Evolutionary conservation across 2,888 invertebrate genomes (phyloP).

Genomic region (Terebella lapidaria): DNA sequence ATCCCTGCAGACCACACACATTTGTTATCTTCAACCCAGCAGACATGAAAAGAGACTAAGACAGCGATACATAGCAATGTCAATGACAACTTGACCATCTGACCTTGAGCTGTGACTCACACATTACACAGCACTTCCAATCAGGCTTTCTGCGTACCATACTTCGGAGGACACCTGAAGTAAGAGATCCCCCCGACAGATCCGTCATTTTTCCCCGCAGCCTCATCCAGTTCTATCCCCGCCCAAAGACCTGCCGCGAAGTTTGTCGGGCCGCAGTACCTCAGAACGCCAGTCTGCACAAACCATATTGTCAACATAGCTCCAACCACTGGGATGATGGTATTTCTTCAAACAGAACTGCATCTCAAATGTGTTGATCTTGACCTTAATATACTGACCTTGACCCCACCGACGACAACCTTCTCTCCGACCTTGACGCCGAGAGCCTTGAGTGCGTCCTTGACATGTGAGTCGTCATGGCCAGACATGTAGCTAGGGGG

Average conservation of each 20-base stretch:
- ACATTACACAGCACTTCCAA: background rate
- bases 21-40: too few relatives aligned
- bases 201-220: conserved; percentile 57
- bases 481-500: conserved; percentile 9
- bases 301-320: too few relatives aligned
- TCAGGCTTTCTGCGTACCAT: conserved; percentile 44
- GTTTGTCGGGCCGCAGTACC: conserved; percentile 56
- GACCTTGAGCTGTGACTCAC: background rate
- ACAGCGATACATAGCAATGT: too few relatives aligned
- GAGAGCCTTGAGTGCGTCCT: conserved; percentile 51
- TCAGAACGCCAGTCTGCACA: conserved; percentile 42
- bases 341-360: too few relatives aligned
- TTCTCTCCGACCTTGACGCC: conserved; percentile 54
- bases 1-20: conserved; percentile 43
- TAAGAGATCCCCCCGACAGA: conserved; percentile 55
- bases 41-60: too few relatives aligned
- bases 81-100: background rate
- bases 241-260: conserved; percentile 58
- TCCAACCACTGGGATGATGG: too few relatives aligned
- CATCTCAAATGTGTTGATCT: too few relatives aligned
- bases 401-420: conserved; percentile 50
- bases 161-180: conserved; percentile 51
- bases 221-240: conserved; percentile 57
- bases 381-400: conserved; percentile 42
- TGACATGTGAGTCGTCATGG: conserved; percentile 18